Evolutionary conservation across 2,797 vertebrate species (phyloP).

Genomic region (Coluber constrictor): DNA sequence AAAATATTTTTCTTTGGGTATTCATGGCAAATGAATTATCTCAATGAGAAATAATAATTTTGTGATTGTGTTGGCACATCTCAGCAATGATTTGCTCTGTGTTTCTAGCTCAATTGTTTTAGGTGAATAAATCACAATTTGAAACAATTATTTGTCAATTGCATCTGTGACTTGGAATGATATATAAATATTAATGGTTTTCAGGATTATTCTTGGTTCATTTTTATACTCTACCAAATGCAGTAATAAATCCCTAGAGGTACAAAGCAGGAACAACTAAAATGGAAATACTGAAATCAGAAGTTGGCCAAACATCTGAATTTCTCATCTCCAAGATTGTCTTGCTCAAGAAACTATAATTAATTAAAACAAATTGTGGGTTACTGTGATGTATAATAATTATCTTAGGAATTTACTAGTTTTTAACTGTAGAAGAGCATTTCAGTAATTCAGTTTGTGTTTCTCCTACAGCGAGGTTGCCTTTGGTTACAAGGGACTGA

Average conservation of each 20-base stretch:
- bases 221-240: neutral
- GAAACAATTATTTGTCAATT: neutral
- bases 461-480: constrained; percentile 84
- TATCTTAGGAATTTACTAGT: neutral
- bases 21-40: neutral
- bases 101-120: neutral
- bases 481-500: constrained; percentile 97
- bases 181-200: neutral
- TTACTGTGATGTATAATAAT: neutral
- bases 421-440: neutral
- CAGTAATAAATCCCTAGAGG: neutral
- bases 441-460: constrained; percentile 39
- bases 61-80: neutral
- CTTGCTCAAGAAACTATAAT: neutral
- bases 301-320: neutral
- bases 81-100: neutral
- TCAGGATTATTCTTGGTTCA: neutral
- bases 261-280: neutral
- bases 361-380: neutral
- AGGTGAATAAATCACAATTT: neutral
- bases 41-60: neutral
- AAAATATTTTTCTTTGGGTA: neutral
- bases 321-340: neutral
- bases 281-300: neutral
- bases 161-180: neutral